Conservation (phyloP, 2,888 invertebrate species). For the Conomelus anceps region DNA sequence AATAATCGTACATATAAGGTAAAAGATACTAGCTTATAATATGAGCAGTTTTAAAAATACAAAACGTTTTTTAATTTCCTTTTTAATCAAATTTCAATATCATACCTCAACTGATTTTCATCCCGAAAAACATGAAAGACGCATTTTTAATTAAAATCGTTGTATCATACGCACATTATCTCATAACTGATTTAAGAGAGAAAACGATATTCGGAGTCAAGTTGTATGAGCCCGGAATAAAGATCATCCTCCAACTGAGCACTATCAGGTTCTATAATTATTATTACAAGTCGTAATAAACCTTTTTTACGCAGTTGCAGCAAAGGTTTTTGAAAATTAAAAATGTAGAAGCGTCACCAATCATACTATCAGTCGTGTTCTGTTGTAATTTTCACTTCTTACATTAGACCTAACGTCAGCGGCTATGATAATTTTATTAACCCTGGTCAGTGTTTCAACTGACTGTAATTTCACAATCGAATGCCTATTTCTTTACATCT, state of each 20-base stretch:
- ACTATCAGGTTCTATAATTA: not conserved
- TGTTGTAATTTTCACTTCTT: not conserved
- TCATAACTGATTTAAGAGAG: not conserved
- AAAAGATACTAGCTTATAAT: too few relatives aligned
- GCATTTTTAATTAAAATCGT: too few relatives aligned
- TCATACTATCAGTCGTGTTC: not conserved
- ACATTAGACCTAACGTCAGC: too few relatives aligned
- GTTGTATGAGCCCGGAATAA: not conserved
- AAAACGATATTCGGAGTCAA: not conserved
- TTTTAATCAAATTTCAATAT: too few relatives aligned
- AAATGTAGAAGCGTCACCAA: not conserved
- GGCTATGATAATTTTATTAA: not conserved
- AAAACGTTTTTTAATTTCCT: too few relatives aligned
- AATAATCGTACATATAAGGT: too few relatives aligned
- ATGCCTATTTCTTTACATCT: not conserved
- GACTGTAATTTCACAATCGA: not conserved
- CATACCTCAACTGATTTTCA: too few relatives aligned
- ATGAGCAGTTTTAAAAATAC: too few relatives aligned
- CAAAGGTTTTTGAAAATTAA: not conserved
- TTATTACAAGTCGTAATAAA: not conserved
- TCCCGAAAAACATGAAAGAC: too few relatives aligned
- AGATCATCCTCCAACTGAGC: not conserved
- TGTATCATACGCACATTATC: too few relatives aligned
- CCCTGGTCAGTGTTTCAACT: not conserved
- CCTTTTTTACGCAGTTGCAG: not conserved